Base-by-base conservation (phyloP, 2,113 vertebrate genomes). In the Nettapus auritus region DNA sequence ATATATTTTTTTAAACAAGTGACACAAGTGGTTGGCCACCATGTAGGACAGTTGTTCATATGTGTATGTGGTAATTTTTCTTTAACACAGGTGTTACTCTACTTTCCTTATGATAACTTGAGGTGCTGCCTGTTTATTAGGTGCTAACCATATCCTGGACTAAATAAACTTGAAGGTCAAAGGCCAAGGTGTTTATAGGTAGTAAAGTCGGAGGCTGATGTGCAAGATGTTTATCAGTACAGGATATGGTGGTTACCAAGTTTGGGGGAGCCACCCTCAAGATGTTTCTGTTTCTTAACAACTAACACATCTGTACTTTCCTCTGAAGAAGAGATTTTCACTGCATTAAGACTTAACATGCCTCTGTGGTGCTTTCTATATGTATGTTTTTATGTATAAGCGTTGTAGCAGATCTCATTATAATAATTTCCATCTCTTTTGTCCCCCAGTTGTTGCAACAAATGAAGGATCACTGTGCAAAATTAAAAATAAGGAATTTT, bases 181-280 rank as follows among this genome's bases (percentile, higher is more conserved):
- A 96, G 90, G 92, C 86, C 77, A 90, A 50, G 94, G 97, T 96
- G 96, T 97, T 97, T 97, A 97, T 97, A 91, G 95, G 96, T 96
- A 94, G 88, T 96, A 96, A 94, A 93, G 87, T 90, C 6, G 4
- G 80, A 76, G 93, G 89, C 89, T 95, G 95, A 97, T 96, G 95
- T 94, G 78, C 90, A 97, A 96, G 92, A 96, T 91, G 86, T 96
- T 92, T 95, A 96, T 97, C 97, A 95, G 95, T 82, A 56, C 79
- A 92, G 91, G 90, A 90, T 93, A 66, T 48, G 82, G 79, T 71
- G 89, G 74, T 92, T 88, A 34, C 79, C 59, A 60, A 50, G 79
- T 92, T 29, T 42, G 1, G 68, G 26, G 74, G 76, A 93, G 53
- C 83, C 83, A 88, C 73, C 77, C 66, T 93, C 67, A 67, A 38